Base-by-base conservation (phyloP, 1,140 invertebrate species). In the Mamestra configurata region DNA sequence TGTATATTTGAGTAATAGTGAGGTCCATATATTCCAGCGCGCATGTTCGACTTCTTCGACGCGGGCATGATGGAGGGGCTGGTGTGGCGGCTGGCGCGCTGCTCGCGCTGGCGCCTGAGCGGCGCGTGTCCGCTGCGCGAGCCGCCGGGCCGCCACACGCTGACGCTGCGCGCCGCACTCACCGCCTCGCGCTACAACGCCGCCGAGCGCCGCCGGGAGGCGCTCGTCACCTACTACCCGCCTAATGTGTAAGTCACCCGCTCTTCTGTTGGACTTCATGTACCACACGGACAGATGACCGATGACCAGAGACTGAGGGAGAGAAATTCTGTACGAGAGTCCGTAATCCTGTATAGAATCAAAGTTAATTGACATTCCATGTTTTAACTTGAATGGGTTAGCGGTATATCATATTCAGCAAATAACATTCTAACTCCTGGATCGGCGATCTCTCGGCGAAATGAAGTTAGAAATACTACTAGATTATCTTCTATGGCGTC, bases 21-120 rank as follows among this genome's bases (percentile, higher is more conserved):
- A n/a, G n/a, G n/a, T n/a, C n/a, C 8, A 13, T 27, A 70, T 20
- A 72, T 90, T 94, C 88, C 91, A 96, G 98, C 97, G 76, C 97
- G 97, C 70, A 97, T 97, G 96, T 98, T 98, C 90, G 98, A 98
- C 93, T 98, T 97, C 93, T 98, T 98, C 91, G 98, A 98, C 92
- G 94, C 97, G 75, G 97, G 98, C 40, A 97, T 98, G 71, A 98
- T 98, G 98, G 98, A 98, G 92, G 97, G 97, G 22, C 95, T 98
- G 15, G 97, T 98, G 90, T 97, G 89, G 90, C 88, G 91, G 59
- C 79, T 95, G 71, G 57, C 84, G 72, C 91, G 90, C 31, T 79
- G 84, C 77, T 91, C 91, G n/a, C 85, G 89, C 24, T 94, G 93
- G 93, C 88, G 93, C 31, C 87, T 94, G 10, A 89, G 90, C 72